phyloP scores from a whole-genome alignment of 2,797 vertebrate species.

The Oreochromis mossambicus region DNA sequence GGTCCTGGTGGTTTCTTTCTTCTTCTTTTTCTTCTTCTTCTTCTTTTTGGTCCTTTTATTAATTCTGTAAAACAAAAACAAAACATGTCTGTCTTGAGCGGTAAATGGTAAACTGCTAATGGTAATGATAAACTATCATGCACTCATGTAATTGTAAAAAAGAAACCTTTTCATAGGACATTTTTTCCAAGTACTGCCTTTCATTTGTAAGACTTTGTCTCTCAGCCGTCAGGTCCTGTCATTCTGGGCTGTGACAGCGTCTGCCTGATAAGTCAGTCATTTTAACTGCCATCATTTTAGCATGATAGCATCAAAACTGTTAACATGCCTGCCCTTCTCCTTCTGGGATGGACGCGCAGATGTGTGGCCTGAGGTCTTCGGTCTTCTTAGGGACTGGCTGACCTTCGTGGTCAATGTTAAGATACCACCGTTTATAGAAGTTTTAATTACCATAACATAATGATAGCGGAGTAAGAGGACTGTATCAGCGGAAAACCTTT shows the following conservation, averaged over 20 bases:
- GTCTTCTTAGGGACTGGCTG: neutral
- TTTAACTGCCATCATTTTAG: neutral
- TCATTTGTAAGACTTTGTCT: neutral
- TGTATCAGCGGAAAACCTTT: fast-evolving
- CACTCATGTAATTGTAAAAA: neutral
- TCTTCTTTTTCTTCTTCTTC: neutral
- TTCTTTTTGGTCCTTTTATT: neutral
- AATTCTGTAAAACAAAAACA: neutral
- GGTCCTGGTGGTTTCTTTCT: neutral
- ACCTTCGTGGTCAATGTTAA: neutral
- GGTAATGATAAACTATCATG: neutral
- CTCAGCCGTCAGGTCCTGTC: neutral
- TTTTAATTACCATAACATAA: neutral
- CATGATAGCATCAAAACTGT: neutral
- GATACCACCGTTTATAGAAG: neutral
- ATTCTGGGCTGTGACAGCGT: no score
- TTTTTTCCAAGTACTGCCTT: neutral
- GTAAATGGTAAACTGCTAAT: neutral
- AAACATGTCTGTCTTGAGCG: neutral
- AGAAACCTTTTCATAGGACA: neutral
- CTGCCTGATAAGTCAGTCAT: neutral
- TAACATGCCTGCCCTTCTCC: neutral
- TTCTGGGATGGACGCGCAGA: fast-evolving
- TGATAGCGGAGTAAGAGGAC: fast-evolving
- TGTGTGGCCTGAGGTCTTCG: neutral